A percentile compares a stretch with the other conserved stretches of the same genome.
phyloP scores from a whole-genome alignment of 2,888 invertebrate species.

The Sthenelais limicola region DNA sequence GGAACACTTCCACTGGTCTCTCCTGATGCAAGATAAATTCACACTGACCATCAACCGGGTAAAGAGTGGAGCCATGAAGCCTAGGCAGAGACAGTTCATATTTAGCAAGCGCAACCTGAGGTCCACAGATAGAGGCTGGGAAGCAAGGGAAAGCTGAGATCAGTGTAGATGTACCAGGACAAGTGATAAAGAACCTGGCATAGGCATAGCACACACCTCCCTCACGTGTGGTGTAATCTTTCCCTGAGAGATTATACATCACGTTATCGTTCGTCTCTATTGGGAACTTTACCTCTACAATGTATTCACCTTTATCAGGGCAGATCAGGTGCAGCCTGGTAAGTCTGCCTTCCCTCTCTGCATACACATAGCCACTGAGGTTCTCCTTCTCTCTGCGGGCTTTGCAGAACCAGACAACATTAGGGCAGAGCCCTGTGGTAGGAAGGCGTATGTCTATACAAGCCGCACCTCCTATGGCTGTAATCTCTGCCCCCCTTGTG shows the following conservation, averaged over 20 bases:
- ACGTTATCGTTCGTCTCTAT: too few relatives aligned
- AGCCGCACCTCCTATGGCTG: not conserved
- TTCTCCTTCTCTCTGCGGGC: slow-evolving; percentile 12
- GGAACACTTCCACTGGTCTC: slow-evolving; percentile 7
- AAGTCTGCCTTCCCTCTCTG: slow-evolving; percentile 21
- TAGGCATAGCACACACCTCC: not conserved
- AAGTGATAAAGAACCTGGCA: slow-evolving; percentile 29
- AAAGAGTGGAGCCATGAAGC: slow-evolving; percentile 2
- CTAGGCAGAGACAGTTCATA: slow-evolving; percentile 16
- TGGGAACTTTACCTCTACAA: not conserved
- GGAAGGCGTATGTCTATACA: slow-evolving; percentile 10
- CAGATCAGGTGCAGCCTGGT: slow-evolving; percentile 15
- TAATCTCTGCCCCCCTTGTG: slow-evolving; percentile 24
- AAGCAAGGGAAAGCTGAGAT: not conserved
- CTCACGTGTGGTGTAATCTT: not conserved
- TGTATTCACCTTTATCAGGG: slow-evolving; percentile 15
- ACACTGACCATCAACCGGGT: slow-evolving; percentile 4
- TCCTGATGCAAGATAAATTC: slow-evolving; percentile 20
- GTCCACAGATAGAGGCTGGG: not conserved
- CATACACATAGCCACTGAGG: slow-evolving; percentile 24
- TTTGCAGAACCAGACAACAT: slow-evolving; percentile 26
- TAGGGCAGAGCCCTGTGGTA: not conserved
- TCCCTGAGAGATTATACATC: too few relatives aligned
- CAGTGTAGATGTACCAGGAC: not conserved
- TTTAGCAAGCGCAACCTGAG: not conserved